Conservation (phyloP, 2,797 vertebrate genomes). For the Platalea minor region DNA sequence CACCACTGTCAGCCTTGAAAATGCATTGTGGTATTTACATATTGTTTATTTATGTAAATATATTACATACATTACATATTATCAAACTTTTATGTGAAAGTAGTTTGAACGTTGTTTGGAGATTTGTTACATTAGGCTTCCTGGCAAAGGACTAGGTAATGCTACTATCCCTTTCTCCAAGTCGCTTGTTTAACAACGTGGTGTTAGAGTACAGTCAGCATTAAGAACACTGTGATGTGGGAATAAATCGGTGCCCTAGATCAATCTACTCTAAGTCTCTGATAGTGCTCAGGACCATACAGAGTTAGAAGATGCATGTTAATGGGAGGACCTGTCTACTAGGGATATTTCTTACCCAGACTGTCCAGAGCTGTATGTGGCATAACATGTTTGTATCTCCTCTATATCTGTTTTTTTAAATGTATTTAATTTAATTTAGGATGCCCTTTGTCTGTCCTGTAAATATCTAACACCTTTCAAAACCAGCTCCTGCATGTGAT, state of each 20-base stretch:
- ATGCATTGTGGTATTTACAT: neutral
- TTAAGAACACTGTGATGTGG: neutral
- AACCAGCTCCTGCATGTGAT: neutral
- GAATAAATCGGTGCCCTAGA: neutral
- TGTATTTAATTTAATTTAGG: neutral
- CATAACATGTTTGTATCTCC: neutral
- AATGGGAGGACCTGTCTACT: neutral
- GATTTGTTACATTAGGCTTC: neutral
- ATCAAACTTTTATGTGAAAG: neutral
- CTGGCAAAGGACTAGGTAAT: neutral
- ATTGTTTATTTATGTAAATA: too few relatives aligned
- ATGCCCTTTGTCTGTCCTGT: neutral
- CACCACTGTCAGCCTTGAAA: neutral
- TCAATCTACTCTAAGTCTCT: neutral
- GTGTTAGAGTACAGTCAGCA: neutral
- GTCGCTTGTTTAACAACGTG: neutral
- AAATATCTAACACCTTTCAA: neutral
- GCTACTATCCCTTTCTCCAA: neutral
- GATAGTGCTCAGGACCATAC: neutral
- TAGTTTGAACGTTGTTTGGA: neutral
- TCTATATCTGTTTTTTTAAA: accelerated
- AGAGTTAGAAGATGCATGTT: neutral
- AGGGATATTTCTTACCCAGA: neutral
- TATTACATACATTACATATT: neutral
- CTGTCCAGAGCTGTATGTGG: neutral